Conservation (phyloP, 2,888 invertebrate genomes). For the Lathronympha strigana region DNA sequence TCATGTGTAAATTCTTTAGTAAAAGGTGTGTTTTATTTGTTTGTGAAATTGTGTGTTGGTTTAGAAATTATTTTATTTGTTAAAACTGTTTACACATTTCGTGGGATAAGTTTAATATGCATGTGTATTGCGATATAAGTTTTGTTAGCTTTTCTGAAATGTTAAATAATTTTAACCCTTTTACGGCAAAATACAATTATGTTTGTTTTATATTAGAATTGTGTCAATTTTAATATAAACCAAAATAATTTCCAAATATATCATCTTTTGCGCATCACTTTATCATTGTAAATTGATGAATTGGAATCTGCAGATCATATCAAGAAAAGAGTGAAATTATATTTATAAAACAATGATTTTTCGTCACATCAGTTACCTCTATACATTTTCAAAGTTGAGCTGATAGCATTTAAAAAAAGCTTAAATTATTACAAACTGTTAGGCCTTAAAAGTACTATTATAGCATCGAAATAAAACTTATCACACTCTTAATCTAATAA, state of each 20-base stretch:
- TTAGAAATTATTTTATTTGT: conserved; percentile 7
- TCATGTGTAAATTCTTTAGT: background rate
- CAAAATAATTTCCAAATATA: too few relatives aligned
- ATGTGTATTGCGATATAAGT: background rate
- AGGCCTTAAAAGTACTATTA: conserved; percentile 36
- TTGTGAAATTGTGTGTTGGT: background rate
- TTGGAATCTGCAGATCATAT: too few relatives aligned
- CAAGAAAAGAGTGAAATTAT: background rate
- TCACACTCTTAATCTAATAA: conserved; percentile 54
- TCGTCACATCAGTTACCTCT: background rate
- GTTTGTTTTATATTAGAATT: too few relatives aligned
- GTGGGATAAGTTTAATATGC: background rate
- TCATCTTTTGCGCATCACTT: too few relatives aligned
- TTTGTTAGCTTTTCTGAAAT: background rate
- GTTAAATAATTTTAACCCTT: too few relatives aligned
- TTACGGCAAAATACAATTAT: too few relatives aligned
- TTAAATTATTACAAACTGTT: conserved; percentile 21
- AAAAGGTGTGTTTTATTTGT: conserved; percentile 1
- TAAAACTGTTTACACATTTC: background rate
- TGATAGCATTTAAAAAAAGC: background rate
- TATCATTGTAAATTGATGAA: too few relatives aligned
- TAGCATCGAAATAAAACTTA: conserved; percentile 48
- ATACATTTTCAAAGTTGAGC: conserved; percentile 1
- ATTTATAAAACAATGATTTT: background rate
- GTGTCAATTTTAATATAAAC: too few relatives aligned